Base-by-base conservation (phyloP, 2,888 invertebrate genomes). In the Anthoptus insignis region DNA sequence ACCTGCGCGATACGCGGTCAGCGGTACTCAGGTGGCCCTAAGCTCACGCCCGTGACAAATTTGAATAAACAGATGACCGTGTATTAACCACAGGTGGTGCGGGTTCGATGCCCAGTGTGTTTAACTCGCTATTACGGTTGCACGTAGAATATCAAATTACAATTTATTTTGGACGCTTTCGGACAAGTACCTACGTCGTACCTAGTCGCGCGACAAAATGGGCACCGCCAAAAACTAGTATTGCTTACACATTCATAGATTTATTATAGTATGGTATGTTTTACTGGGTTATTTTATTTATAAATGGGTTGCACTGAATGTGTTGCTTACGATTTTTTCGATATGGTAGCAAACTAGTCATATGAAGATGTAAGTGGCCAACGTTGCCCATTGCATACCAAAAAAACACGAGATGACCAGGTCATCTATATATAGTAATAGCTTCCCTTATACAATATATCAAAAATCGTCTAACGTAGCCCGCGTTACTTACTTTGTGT, bases 51-150 rank as follows among this genome's bases (percentile, higher is more conserved):
- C 24, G 56, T 63, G 56, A 63, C 63, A 63, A 63, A 63, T 63
- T 63, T 63, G 63, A 63, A 63, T 63, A 63, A 63, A 63, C 56
- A 34, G 56, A 63, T 56, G 39, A 56, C 63, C 63, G 56, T 14
- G 29, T 27, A 63, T 63, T 63, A 63, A 50, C 63, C 56, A 24
- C 63, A 63, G 61, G 61, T 63, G 63, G 19, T 29, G 49, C 49
- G 13, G 54, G 61, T 57, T 54, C 29, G 22, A 54, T 27, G 37
- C 39, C 47, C 32, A 24, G 34, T n/a, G 21, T 13, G 56, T 63
- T 49, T 37, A 39, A 63, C 54, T 63, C 56, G 47, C 37, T 16
- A 16, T 4, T 1, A 7, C 14, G 47, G 22, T 34, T 34, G 34
- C 29, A 27, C n/a, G 14, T 7, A 49, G 49, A 49, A 24, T 27